These are phyloP conservation scores for Trachelus troglodyta DNA, from an alignment of 2,888 invertebrate species.

Conservation along the genomic window DNA sequence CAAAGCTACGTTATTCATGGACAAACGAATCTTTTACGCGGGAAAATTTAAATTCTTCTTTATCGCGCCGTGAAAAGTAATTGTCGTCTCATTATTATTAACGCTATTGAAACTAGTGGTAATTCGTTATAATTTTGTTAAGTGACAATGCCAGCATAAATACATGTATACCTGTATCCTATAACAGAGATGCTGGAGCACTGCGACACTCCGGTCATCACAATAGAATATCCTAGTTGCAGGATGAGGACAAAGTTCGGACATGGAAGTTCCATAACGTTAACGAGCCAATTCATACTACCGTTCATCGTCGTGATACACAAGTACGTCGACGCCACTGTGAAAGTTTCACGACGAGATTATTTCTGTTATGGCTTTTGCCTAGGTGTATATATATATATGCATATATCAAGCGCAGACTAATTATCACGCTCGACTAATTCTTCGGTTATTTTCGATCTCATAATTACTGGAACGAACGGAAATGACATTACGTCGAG, in stretches of 20 bases:
- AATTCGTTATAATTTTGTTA: neutral
- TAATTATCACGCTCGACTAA: neutral
- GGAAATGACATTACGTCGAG: neutral
- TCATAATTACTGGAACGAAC: neutral
- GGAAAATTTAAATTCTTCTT: no score
- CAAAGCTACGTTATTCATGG: no score
- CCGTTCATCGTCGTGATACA: neutral
- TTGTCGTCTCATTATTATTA: neutral
- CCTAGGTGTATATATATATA: neutral
- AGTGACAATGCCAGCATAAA: neutral
- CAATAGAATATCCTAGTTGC: constrained; percentile 4
- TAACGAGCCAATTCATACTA: constrained; percentile 7
- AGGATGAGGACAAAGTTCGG: constrained; percentile 2
- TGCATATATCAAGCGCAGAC: neutral
- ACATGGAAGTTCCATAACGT: constrained; percentile 6
- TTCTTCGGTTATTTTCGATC: neutral
- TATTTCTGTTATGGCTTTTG: neutral
- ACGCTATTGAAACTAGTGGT: neutral
- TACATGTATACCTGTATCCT: neutral
- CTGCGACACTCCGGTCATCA: neutral
- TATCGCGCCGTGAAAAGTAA: neutral
- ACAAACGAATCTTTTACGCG: no score
- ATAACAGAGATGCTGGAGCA: neutral
- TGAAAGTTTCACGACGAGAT: neutral
- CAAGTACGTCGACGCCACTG: constrained; percentile 1